phyloP scores from a whole-genome alignment of 2,113 vertebrate genomes.

The Pungitius pungitius region DNA sequence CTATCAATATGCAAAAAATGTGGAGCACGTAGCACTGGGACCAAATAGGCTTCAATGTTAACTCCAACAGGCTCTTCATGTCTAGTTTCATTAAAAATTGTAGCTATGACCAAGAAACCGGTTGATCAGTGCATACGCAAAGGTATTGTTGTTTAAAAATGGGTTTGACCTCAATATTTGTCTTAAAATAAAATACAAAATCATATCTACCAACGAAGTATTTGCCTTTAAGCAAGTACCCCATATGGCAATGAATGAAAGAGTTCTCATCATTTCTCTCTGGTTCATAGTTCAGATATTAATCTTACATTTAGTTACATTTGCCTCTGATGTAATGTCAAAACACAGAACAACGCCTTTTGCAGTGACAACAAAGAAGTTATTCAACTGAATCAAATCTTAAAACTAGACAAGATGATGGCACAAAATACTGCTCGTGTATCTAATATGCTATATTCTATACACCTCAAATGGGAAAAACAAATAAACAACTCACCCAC shows the following conservation, averaged over 20 bases:
- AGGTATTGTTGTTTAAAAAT: not conserved
- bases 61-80: not conserved
- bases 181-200: not conserved
- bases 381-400: not conserved
- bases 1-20: conserved; percentile 11
- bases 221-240: not conserved
- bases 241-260: not conserved
- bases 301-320: conserved; percentile 6
- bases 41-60: not conserved
- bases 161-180: not conserved
- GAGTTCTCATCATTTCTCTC: not conserved
- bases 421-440: not conserved
- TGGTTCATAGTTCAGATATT: not conserved
- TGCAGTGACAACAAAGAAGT: conserved; percentile 11
- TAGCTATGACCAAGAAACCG: not conserved
- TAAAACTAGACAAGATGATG: not conserved
- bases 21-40: not conserved
- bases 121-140: not conserved
- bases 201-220: no score
- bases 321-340: conserved; percentile 2
- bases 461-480: conserved; percentile 49
- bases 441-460: not conserved
- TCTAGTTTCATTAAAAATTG: not conserved
- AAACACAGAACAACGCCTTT: not conserved
- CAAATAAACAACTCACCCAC: conserved; percentile 79